phyloP scores from a whole-genome alignment of 2,888 invertebrate species.

The Drosophila macrospina region DNA sequence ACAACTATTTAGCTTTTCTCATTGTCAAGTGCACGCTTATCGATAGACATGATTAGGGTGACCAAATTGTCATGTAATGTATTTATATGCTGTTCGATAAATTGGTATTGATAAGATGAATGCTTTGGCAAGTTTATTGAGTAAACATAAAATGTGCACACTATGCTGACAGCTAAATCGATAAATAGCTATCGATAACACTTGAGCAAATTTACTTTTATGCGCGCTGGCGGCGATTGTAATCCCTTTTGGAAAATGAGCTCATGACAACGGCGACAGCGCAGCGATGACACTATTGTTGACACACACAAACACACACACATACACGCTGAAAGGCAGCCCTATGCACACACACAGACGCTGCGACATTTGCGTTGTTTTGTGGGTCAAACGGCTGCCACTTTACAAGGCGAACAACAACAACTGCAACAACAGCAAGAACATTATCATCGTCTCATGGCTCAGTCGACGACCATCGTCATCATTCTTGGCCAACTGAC shows the following conservation, averaged over 20 bases:
- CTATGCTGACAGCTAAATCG: background rate
- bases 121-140: too few relatives aligned
- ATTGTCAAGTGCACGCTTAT: too few relatives aligned
- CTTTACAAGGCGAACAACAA: slow-evolving; percentile 34
- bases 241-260: slow-evolving; percentile 42
- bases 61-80: too few relatives aligned
- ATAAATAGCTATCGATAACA: slow-evolving; percentile 18
- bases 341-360: slow-evolving; percentile 6
- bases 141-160: too few relatives aligned
- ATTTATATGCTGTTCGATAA: too few relatives aligned
- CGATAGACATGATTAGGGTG: too few relatives aligned
- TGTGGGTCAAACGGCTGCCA: slow-evolving; percentile 68
- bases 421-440: background rate
- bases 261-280: slow-evolving; percentile 31
- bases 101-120: too few relatives aligned
- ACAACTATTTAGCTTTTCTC: too few relatives aligned
- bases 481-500: slow-evolving; percentile 46
- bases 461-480: slow-evolving; percentile 22
- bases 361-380: slow-evolving; percentile 52
- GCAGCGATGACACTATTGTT: slow-evolving; percentile 42
- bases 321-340: background rate
- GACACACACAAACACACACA: slow-evolving; percentile 32
- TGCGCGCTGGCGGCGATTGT: slow-evolving; percentile 20
- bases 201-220: slow-evolving; percentile 19
- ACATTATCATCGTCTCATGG: background rate